phyloP scores from a whole-genome alignment of 2,113 vertebrate species.

The Neofelis nebulosa region DNA sequence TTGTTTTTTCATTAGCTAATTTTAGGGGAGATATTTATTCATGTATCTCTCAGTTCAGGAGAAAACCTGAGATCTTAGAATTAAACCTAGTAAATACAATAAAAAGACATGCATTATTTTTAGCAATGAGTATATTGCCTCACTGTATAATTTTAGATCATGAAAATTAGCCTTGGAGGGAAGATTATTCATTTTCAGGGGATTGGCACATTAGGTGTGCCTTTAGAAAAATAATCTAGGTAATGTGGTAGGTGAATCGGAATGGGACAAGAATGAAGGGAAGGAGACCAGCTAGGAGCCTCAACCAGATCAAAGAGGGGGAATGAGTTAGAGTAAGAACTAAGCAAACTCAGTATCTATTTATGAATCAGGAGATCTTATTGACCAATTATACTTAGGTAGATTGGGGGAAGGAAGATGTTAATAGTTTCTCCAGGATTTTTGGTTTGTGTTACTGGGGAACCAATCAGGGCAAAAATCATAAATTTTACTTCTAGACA shows the following conservation, averaged over 20 bases:
- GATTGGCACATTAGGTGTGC: neutral
- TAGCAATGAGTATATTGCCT: neutral
- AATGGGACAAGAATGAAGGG: neutral
- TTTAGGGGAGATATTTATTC: constrained; percentile 34
- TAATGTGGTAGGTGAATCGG: neutral
- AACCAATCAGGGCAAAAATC: neutral
- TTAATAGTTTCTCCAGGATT: neutral
- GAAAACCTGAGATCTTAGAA: neutral
- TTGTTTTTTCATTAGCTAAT: constrained; percentile 2
- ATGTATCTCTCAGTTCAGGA: neutral
- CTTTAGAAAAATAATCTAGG: neutral
- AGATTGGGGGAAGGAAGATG: neutral
- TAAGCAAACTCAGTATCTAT: neutral
- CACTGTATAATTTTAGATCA: neutral
- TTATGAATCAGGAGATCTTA: neutral
- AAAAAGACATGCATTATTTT: neutral
- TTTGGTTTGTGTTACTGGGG: neutral
- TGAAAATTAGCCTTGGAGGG: neutral
- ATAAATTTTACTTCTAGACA: neutral
- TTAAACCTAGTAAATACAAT: neutral
- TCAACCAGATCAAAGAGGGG: neutral
- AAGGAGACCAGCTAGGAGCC: neutral
- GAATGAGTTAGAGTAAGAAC: neutral
- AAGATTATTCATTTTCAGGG: neutral
- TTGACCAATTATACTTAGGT: neutral